phyloP scores from a whole-genome alignment of 2,113 vertebrate species.

The Cynopterus brachyotis region DNA sequence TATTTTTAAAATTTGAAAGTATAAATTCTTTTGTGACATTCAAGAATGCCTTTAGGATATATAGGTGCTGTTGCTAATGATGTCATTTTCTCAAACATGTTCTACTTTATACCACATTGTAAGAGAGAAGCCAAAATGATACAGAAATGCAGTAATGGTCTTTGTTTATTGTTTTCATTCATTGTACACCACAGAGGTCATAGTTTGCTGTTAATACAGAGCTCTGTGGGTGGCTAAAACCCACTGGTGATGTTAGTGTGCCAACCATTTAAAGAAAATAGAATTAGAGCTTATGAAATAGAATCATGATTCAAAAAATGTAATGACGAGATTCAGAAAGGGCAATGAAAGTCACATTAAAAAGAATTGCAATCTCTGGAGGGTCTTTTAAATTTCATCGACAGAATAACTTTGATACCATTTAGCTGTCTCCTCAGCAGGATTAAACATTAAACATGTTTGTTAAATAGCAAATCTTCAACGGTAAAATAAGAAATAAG shows the following conservation, averaged over 20 bases:
- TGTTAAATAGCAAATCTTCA: background rate
- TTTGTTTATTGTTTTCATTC: background rate
- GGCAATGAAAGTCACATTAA: constrained; percentile 36
- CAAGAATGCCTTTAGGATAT: background rate
- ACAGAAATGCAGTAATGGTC: background rate
- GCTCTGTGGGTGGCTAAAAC: background rate
- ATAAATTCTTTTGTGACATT: background rate
- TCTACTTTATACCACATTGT: background rate
- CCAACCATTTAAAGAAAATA: background rate
- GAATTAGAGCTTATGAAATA: background rate
- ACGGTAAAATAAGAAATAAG: background rate
- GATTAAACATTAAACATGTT: constrained; percentile 58
- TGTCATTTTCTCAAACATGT: background rate
- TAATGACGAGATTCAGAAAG: constrained; percentile 22
- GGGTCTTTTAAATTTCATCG: constrained; percentile 79
- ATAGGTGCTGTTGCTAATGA: background rate
- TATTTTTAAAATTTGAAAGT: background rate
- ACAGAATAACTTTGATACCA: constrained; percentile 76
- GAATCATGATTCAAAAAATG: constrained; percentile 21
- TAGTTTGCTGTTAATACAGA: background rate
- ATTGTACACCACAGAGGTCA: background rate
- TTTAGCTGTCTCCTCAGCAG: constrained; percentile 74
- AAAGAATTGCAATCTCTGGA: constrained; percentile 64
- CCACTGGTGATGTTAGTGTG: background rate
- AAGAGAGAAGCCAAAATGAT: background rate